Conservation (phyloP, 2,113 vertebrate species). For the Rhinoptilus africanus region DNA sequence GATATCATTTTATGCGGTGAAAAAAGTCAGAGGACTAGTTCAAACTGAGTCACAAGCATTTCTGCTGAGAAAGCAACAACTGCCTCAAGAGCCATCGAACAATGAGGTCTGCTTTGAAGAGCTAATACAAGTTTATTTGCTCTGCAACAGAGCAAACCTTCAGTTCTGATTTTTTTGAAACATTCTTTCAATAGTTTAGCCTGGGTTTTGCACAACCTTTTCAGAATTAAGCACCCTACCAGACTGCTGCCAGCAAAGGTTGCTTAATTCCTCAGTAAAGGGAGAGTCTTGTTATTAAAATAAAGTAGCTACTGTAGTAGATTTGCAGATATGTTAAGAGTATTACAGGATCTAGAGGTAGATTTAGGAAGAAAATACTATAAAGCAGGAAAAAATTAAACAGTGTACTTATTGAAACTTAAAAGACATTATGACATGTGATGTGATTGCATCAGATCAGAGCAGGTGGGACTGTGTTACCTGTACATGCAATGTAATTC, state of each 20-base stretch:
- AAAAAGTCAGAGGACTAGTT: neutral
- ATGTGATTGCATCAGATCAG: slow-evolving; percentile 1
- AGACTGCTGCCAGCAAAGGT: slow-evolving; percentile 55
- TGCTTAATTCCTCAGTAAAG: slow-evolving; percentile 72
- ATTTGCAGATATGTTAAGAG: slow-evolving; percentile 73
- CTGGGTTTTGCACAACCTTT: slow-evolving; percentile 52
- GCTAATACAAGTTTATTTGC: slow-evolving; percentile 49
- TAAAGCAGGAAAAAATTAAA: slow-evolving; percentile 66
- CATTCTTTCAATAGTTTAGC: slow-evolving; percentile 71
- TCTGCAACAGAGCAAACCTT: slow-evolving; percentile 34
- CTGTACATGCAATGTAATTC: neutral
- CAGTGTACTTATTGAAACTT: slow-evolving; percentile 53
- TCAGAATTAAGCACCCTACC: slow-evolving; percentile 67
- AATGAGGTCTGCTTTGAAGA: slow-evolving; percentile 45
- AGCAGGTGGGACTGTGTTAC: slow-evolving; percentile 30
- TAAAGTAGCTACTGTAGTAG: slow-evolving; percentile 75
- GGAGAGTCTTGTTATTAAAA: slow-evolving; percentile 69
- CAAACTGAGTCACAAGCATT: neutral
- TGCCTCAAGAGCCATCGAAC: slow-evolving; percentile 10
- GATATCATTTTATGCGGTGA: neutral
- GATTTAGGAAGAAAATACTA: slow-evolving; percentile 66
- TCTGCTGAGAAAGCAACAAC: slow-evolving; percentile 32
- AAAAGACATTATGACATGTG: slow-evolving; percentile 31
- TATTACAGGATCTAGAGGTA: slow-evolving; percentile 70
- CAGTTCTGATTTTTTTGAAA: slow-evolving; percentile 39